These are phyloP conservation scores for Aethina tumida DNA, from an alignment of 1,140 invertebrate genomes.

Conservation along the genomic window DNA sequence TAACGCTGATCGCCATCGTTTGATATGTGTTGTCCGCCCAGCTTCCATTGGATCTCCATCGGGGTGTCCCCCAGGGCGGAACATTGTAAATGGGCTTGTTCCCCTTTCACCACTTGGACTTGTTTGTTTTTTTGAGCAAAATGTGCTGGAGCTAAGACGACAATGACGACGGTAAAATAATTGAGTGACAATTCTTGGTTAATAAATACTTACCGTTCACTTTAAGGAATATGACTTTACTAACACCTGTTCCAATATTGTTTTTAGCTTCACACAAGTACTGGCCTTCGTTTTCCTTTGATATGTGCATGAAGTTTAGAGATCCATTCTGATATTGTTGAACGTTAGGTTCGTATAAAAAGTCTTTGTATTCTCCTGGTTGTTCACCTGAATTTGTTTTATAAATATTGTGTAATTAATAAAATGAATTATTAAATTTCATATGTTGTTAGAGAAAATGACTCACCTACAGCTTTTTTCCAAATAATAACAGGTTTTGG, in stretches of 20 bases:
- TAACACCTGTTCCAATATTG: conserved; percentile 76
- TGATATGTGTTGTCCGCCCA: conserved; percentile 49
- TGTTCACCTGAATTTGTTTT: conserved; percentile 58
- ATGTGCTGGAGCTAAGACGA: conserved; percentile 62
- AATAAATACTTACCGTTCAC: conserved; percentile 62
- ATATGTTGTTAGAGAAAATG: too few species aligned
- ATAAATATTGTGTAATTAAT: too few species aligned
- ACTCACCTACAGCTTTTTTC: conserved; percentile 68
- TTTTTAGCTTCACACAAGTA: conserved; percentile 91
- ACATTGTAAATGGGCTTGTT: conserved; percentile 71
- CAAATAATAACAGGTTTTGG: conserved; percentile 80
- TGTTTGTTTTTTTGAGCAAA: conserved; percentile 72
- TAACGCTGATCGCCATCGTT: conserved; percentile 52
- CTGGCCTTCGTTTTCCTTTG: conserved; percentile 77
- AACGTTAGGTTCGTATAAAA: conserved; percentile 62
- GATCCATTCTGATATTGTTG: conserved; percentile 73
- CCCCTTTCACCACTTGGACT: conserved; percentile 62
- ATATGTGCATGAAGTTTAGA: conserved; percentile 66
- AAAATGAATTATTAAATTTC: too few species aligned
- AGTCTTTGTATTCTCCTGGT: conserved; percentile 78
- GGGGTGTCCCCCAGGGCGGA: conserved; percentile 83
- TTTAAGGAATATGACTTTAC: conserved; percentile 78
- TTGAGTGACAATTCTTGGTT: conserved; percentile 1
- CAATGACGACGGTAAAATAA: conserved; percentile 1
- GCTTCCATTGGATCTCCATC: conserved; percentile 74